These are phyloP conservation scores for Girardinichthys multiradiatus DNA, from an alignment of 2,113 vertebrate species.

Conservation along the genomic window DNA sequence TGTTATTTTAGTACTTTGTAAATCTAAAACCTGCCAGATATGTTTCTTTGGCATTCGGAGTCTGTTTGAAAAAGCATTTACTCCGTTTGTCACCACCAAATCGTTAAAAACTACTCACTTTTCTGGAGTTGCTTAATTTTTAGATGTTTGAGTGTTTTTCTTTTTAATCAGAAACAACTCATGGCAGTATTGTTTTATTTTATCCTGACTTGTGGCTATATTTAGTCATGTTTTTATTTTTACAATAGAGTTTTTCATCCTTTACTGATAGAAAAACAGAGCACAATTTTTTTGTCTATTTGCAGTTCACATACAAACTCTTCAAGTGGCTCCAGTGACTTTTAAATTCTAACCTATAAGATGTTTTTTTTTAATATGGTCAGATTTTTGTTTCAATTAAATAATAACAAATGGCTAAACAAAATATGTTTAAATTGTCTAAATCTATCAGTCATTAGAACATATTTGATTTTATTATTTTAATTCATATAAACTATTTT, in stretches of 20 bases:
- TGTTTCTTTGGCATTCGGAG: slow-evolving; percentile 1
- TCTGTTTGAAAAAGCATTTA: slow-evolving; percentile 17
- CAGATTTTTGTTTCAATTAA: not conserved
- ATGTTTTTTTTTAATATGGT: not conserved
- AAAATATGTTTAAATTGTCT: not conserved
- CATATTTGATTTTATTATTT: not conserved
- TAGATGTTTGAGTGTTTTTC: not conserved
- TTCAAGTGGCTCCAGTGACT: not conserved
- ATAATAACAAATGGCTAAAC: not conserved
- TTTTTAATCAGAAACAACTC: not conserved
- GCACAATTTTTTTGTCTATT: not conserved
- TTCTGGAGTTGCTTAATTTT: not conserved
- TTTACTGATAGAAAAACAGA: not conserved
- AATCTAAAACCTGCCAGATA: slow-evolving; percentile 15
- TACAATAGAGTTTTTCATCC: no score
- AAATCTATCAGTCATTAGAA: not conserved
- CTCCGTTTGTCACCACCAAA: slow-evolving; percentile 2
- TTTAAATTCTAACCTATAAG: not conserved
- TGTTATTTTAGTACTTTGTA: slow-evolving; percentile 32
- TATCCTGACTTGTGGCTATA: not conserved
- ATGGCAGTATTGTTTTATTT: not conserved
- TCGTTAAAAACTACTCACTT: slow-evolving; percentile 2
- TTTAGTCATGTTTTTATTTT: not conserved
- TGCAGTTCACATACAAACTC: not conserved
- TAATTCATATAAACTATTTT: not conserved